These are phyloP conservation scores for Acrossocheilus wenchowensis DNA, from an alignment of 2,797 vertebrate species.

Conservation along the genomic window DNA sequence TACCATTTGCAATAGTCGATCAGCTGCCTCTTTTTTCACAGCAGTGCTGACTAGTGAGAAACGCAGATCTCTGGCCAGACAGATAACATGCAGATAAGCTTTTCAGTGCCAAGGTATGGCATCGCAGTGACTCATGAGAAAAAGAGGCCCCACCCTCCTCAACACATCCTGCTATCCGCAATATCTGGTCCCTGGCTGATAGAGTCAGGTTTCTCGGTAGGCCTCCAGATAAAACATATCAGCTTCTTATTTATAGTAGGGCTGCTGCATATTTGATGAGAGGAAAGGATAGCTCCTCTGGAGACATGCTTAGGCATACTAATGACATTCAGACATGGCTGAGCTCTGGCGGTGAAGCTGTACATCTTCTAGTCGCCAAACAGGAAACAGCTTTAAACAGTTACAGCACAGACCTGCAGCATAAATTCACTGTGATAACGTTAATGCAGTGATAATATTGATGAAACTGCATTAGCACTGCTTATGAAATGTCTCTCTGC, in stretches of 20 bases:
- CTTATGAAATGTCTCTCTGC: background rate
- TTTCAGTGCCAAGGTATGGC: background rate
- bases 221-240: slow-evolving; percentile 76
- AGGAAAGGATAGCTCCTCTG: slow-evolving; percentile 67
- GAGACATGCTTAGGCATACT: slow-evolving; percentile 66
- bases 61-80: slow-evolving; percentile 39
- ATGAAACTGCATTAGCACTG: slow-evolving; percentile 5
- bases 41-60: slow-evolving; percentile 47
- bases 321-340: slow-evolving; percentile 52
- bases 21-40: slow-evolving; percentile 21
- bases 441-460: background rate
- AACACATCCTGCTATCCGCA: slow-evolving; percentile 23
- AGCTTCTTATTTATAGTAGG: slow-evolving; percentile 79
- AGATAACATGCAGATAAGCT: slow-evolving; percentile 28
- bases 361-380: background rate
- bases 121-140: slow-evolving; percentile 53
- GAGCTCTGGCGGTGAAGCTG: slow-evolving; percentile 7
- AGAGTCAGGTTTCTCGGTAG: slow-evolving; percentile 62
- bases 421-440: background rate
- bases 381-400: slow-evolving; percentile 12
- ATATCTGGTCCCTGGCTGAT: slow-evolving; percentile 45
- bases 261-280: slow-evolving; percentile 78
- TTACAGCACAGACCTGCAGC: background rate
- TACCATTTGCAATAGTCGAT: slow-evolving; percentile 26
- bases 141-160: slow-evolving; percentile 25